phyloP scores from a whole-genome alignment of 2,113 vertebrate genomes.

The Solea solea region DNA sequence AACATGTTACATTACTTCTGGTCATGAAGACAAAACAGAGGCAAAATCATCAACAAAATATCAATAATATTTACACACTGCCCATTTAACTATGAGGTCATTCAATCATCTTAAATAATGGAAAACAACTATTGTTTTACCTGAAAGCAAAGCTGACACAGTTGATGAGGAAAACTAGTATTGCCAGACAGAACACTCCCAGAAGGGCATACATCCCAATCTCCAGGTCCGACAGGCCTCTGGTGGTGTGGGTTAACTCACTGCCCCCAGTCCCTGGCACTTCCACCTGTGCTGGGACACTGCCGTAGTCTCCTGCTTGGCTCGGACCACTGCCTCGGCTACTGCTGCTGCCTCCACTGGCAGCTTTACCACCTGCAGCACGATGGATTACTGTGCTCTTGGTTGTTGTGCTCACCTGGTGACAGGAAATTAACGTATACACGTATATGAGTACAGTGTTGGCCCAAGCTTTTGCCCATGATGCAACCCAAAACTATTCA shows the following conservation, averaged over 20 bases:
- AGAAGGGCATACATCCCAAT: conserved; percentile 97
- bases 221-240: conserved; percentile 93
- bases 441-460: too few relatives aligned
- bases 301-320: conserved; percentile 82
- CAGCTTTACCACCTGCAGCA: conserved; percentile 71
- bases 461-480: too few relatives aligned
- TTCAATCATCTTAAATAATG: background rate
- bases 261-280: conserved; percentile 81
- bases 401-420: conserved; percentile 83
- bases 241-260: conserved; percentile 86
- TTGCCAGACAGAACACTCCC: conserved; percentile 96
- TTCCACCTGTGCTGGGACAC: conserved; percentile 86
- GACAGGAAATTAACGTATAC: background rate
- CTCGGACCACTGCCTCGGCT: conserved; percentile 68
- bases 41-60: too few relatives aligned
- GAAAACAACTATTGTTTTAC: conserved; percentile 36
- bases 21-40: too few relatives aligned
- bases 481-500: too few relatives aligned
- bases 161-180: conserved; percentile 97
- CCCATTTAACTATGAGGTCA: too few relatives aligned
- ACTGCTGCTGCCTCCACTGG: conserved; percentile 61
- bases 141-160: conserved; percentile 97
- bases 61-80: too few relatives aligned
- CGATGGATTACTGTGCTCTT: conserved; percentile 77
- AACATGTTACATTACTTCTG: too few relatives aligned